A percentile compares a stretch with the other conserved stretches of the same genome.
phyloP scores from a whole-genome alignment of 2,888 invertebrate genomes.

The Andricus curvator region DNA sequence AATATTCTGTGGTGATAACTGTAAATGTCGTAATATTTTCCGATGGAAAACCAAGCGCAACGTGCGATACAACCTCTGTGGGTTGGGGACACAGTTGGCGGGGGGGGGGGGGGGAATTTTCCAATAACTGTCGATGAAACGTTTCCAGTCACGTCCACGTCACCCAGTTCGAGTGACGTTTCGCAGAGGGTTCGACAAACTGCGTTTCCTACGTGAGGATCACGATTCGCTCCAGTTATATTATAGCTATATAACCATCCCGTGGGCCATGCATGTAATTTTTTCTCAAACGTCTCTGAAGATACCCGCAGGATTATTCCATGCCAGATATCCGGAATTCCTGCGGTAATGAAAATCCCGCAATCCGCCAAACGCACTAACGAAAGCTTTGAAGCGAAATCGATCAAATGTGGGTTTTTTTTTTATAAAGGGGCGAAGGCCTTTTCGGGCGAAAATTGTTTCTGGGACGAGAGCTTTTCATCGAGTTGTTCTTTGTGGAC shows the following conservation, averaged over 20 bases:
- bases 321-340: slow-evolving; percentile 11
- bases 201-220: slow-evolving; percentile 14
- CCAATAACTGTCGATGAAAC: slow-evolving; percentile 16
- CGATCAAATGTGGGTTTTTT: background rate
- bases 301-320: background rate
- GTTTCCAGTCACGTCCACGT: slow-evolving; percentile 3
- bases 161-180: background rate
- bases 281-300: slow-evolving; percentile 3
- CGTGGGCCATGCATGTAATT: background rate
- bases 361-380: background rate
- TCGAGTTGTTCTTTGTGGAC: background rate
- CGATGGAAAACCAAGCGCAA: background rate
- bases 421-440: background rate
- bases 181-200: background rate
- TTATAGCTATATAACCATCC: background rate
- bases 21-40: slow-evolving; percentile 1
- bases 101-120: background rate
- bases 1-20: background rate
- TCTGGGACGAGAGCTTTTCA: background rate
- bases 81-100: background rate
- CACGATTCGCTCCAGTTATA: background rate
- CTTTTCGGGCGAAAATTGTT: slow-evolving; percentile 3
- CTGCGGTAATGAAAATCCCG: background rate
- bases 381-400: background rate
- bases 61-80: background rate